Evolutionary conservation across 2,888 invertebrate species (phyloP).

Genomic region (Eilema griseolum): DNA sequence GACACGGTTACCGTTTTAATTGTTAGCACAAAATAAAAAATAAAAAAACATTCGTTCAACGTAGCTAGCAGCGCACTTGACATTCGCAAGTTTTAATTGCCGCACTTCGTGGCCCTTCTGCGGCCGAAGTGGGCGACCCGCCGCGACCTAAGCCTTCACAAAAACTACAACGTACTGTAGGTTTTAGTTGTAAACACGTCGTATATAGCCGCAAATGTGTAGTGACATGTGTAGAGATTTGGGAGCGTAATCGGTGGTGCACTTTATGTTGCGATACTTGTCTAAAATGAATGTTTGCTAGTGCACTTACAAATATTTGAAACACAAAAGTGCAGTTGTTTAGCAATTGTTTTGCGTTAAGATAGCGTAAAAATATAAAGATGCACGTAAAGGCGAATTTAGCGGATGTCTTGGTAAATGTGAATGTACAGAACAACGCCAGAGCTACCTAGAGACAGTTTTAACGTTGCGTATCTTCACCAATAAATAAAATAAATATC

Average conservation of each 20-base stretch:
- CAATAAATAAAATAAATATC: no score
- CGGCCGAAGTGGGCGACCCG: constrained; percentile 74
- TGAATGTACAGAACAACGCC: no score
- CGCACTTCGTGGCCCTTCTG: constrained; percentile 75
- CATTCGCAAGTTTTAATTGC: constrained; percentile 87
- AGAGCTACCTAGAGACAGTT: no score
- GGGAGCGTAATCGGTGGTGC: constrained; percentile 23
- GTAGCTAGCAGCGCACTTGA: constrained; percentile 75
- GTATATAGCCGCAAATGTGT: constrained; percentile 55
- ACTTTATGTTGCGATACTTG: constrained; percentile 8
- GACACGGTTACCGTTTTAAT: constrained; percentile 59
- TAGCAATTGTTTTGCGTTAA: background rate
- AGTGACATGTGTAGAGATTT: constrained; percentile 43
- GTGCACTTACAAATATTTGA: background rate
- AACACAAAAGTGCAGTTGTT: background rate
- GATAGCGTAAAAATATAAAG: no score
- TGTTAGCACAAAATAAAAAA: constrained; percentile 74
- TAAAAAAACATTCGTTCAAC: constrained; percentile 67
- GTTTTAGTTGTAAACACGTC: constrained; percentile 62
- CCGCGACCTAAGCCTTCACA: constrained; percentile 65
- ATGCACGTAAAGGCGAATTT: no score
- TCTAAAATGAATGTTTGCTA: background rate
- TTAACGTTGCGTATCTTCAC: no score
- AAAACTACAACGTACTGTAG: constrained; percentile 66
- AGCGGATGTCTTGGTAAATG: no score